phyloP scores from a whole-genome alignment of 2,888 invertebrate genomes.

The Seira musarum region DNA sequence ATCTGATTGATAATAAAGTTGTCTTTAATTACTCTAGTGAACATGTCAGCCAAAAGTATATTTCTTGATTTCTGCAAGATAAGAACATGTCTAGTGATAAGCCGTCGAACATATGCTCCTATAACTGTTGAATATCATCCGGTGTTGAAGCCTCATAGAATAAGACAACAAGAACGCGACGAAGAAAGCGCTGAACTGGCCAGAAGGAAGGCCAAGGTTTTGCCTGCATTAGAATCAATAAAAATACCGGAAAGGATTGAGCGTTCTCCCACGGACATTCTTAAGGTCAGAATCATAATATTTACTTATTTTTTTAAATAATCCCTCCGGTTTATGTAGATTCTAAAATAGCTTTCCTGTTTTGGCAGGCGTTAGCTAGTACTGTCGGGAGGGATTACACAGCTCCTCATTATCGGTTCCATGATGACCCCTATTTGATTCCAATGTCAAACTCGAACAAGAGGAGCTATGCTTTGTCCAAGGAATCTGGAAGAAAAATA shows the following conservation, averaged over 20 bases:
- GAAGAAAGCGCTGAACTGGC: background rate
- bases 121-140: slow-evolving; percentile 25
- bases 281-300: slow-evolving; percentile 79
- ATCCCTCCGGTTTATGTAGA: no score
- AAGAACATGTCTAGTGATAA: background rate
- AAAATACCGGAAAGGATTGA: slow-evolving; percentile 81
- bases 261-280: slow-evolving; percentile 86
- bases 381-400: slow-evolving; percentile 87
- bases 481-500: slow-evolving; percentile 89
- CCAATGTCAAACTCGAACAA: slow-evolving; percentile 82
- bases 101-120: background rate
- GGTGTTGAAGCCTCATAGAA: slow-evolving; percentile 21
- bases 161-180: background rate
- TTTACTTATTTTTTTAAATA: no score
- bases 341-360: no score
- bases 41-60: slow-evolving; percentile 37
- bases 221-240: slow-evolving; percentile 72
- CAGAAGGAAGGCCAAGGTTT: slow-evolving; percentile 63
- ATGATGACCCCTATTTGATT: slow-evolving; percentile 91
- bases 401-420: slow-evolving; percentile 90
- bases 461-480: slow-evolving; percentile 83
- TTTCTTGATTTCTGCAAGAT: slow-evolving; percentile 13
- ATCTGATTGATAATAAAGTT: no score
- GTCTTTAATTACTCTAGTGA: no score
- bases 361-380: slow-evolving; percentile 79